A percentile compares a stretch with the other conserved stretches of the same genome.
Conservation (phyloP, 37 sponge, comb jelly and placozoan species). For the Tethya wilhelma region DNA sequence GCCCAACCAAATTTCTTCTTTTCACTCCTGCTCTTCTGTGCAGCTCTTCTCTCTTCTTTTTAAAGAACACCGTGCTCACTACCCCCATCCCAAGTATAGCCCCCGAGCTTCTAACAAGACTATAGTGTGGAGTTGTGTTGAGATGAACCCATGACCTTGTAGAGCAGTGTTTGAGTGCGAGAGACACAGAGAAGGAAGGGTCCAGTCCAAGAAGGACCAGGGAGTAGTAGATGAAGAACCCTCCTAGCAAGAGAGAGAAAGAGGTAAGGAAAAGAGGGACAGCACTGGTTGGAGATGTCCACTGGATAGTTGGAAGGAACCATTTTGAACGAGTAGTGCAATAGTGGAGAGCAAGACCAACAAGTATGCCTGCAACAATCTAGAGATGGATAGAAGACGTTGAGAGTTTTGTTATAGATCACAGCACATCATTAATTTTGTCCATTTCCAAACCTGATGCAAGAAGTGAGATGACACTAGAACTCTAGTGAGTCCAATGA, state of each 20-base stretch:
- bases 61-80: no score
- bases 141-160: no score
- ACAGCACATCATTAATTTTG: no score
- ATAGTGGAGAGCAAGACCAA: neutral
- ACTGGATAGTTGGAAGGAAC: neutral
- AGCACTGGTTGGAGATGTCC: neutral
- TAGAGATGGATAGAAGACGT: no score
- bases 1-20: neutral
- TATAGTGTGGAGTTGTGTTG: constrained; percentile 10
- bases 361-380: neutral
- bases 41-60: neutral
- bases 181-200: constrained; percentile 19
- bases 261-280: neutral
- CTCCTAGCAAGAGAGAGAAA: neutral
- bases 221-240: neutral
- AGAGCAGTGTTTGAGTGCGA: no score
- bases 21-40: neutral
- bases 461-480: constrained; percentile 17
- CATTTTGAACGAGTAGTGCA: neutral
- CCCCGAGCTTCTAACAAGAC: constrained; percentile 3
- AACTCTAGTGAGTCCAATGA: constrained; percentile 7
- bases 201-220: neutral
- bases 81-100: constrained; percentile 13
- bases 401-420: no score
- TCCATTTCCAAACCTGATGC: constrained; percentile 19